A percentile compares a stretch with the other conserved stretches of the same genome.
Evolutionary conservation across 2,888 invertebrate species (phyloP).

Genomic region (Rhyacophila evoluta): DNA sequence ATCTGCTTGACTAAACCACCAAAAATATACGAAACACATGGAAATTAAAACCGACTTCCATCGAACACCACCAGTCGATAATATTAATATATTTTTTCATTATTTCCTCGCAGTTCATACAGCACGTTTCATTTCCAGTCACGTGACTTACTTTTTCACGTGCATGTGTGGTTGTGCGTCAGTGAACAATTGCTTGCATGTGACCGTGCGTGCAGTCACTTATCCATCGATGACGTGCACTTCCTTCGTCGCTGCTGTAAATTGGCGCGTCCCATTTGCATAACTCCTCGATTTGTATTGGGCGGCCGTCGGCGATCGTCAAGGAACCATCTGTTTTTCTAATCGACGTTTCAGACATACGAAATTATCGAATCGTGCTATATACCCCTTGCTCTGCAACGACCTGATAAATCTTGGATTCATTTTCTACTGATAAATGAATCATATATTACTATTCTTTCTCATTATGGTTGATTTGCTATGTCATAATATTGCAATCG

Average conservation of each 20-base stretch:
- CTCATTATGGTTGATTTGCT: too few relatives aligned
- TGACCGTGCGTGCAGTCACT: conserved; percentile 3
- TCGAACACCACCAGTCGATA: too few relatives aligned
- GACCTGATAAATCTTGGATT: not conserved
- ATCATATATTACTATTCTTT: too few relatives aligned
- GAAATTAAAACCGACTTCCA: too few relatives aligned
- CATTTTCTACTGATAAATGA: not conserved
- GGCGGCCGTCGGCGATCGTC: not conserved
- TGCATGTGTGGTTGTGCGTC: not conserved
- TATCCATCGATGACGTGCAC: conserved; percentile 22
- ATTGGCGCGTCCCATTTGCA: not conserved
- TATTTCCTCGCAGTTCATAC: too few relatives aligned
- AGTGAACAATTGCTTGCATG: not conserved
- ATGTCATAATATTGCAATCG: too few relatives aligned
- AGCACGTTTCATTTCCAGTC: not conserved
- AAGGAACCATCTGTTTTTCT: not conserved
- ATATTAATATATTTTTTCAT: too few relatives aligned
- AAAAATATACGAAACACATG: too few relatives aligned
- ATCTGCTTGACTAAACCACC: too few relatives aligned
- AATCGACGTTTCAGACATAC: not conserved
- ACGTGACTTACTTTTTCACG: not conserved
- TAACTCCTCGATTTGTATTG: conserved; percentile 15
- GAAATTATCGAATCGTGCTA: conserved; percentile 9
- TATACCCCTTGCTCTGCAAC: not conserved
- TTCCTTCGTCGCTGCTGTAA: conserved; percentile 18